Evolutionary conservation across 2,797 vertebrate species (phyloP), one percentile per base, ranked within the genome.

Genomic region (Lacerta agilis): DNA sequence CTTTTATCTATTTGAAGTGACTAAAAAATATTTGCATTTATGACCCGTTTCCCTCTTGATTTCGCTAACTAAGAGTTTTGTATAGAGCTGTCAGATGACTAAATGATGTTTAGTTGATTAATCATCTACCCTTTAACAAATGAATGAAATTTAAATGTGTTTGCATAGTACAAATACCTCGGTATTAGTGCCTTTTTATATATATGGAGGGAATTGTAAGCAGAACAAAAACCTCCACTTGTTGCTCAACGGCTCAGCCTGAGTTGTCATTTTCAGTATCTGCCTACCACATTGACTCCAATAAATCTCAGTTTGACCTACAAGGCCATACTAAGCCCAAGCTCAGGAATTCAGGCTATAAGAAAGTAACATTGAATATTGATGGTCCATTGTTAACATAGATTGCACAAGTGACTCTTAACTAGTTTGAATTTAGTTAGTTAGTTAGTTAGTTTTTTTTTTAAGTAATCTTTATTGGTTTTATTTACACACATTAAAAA

Each of bases 1-100:
- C 23, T 87, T 80, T 73, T 43, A 72, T 20, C 55, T 81, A 38
- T 87, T 87, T 71, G 69, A 87, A 81, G 76, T 43, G 36, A 61
- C 69, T 43, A 79, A 81, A 81, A 49, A 87, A 81, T 81, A 72
- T 61, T 81, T 73, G 49, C 78, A 29, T 43, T 73, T 5, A 3
- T 58, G 67, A 81, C 33, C 78, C 43, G 33, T 78, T 49, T 43
- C 69, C 73, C 33, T 45, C 75, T 55, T 36, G 64, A 67, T 67
- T 43, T 87, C 9, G 29, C 69, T 64, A 75, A 87, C 71, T 64
- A 75, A 58, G 33, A 79, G 18, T 72, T 72, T 86, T 79, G 27
- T 69, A 38, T 75, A 82, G 7, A 36, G 58, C 29, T 43, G 79
- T 61, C 79, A 87, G 79, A 43, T 75, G 69, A 64, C 43, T 86